These are phyloP conservation scores for Pollenia griseotomentosa DNA, from an alignment of 2,888 invertebrate species.

Conservation along the genomic window DNA sequence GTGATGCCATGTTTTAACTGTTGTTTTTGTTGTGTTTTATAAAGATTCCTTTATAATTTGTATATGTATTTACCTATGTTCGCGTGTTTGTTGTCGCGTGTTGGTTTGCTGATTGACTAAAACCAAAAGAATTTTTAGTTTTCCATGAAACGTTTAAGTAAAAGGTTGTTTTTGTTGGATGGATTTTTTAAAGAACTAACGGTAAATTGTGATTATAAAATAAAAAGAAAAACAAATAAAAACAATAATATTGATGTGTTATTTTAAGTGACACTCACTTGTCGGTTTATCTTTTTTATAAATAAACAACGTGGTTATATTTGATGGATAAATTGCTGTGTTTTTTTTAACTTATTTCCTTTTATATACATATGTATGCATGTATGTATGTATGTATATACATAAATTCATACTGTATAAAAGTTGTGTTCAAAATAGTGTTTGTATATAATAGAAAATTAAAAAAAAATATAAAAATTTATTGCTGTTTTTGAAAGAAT, in stretches of 20 bases:
- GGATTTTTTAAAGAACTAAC: constrained; percentile 15
- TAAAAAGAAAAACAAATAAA: constrained; percentile 5
- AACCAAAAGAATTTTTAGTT: constrained; percentile 57
- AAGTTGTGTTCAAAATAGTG: too few relatives aligned
- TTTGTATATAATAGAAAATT: background rate
- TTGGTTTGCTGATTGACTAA: constrained; percentile 31
- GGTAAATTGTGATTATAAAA: constrained; percentile 13
- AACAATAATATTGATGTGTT: constrained; percentile 7
- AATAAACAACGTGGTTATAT: too few relatives aligned
- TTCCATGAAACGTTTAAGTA: constrained; percentile 59
- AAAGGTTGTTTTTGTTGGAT: constrained; percentile 29
- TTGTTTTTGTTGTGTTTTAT: constrained; percentile 4
- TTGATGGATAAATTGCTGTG: too few relatives aligned
- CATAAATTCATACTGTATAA: too few relatives aligned
- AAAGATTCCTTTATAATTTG: background rate
- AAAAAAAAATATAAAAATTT: constrained; percentile 8
- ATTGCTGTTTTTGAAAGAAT: constrained; percentile 6
- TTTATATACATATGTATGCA: too few relatives aligned
- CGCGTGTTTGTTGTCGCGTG: background rate
- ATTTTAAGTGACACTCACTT: background rate
- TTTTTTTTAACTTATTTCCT: too few relatives aligned
- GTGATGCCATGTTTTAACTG: constrained; percentile 18
- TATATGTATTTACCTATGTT: background rate
- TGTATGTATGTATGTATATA: too few relatives aligned
- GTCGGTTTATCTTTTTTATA: too few relatives aligned